Evolutionary conservation across 37 sponge, comb jelly and placozoan species (phyloP), one percentile per base, ranked within the genome.

Genomic region (Halichondria panicea): DNA sequence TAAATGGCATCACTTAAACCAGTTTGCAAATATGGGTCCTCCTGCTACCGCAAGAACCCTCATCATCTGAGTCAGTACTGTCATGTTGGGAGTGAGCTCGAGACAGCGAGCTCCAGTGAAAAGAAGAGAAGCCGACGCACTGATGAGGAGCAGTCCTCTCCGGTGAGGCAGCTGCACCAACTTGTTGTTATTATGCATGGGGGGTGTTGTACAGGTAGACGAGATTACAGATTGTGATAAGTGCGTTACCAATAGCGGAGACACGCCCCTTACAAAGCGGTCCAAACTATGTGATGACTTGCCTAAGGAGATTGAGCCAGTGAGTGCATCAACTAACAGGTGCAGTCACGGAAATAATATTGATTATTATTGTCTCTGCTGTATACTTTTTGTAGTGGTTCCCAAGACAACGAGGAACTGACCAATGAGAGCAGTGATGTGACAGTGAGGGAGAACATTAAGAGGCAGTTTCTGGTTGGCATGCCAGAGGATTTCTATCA

Each of bases 1-100:
- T n/a, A n/a, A n/a, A n/a, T n/a, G n/a, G n/a, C n/a, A n/a, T n/a
- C n/a, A n/a, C n/a, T n/a, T 42, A 85, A 85, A 44, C 90, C 85
- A 0, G 66, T 74, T 24, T 90, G 91, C 66, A 90, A 90, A 52
- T 90, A 85, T 38, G 91, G 91, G 6, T 63, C 73, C 11, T 35
- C 59, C 2, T 90, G 91, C 63, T 90, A 90, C 72, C 64, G 91
- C 31, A 85, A 85, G 74, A 90, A 90, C 27, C 74, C 86, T 28
- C 74, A 85, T 35, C 91, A 90, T 43, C 48, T 85, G 38, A 68
- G 70, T 40, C 56, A 67, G 28, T 90, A 60, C 38, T 70, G 44
- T 33, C 91, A 90, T 46, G 82, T 86, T 28, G 8, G 68, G 2
- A 63, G 40, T 21, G 68, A 63, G 24, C 37, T n/a, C 2, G 44